Evolutionary conservation across 2,888 invertebrate species (phyloP), one percentile per base, ranked within the genome.

Genomic region (Spodoptera picta): DNA sequence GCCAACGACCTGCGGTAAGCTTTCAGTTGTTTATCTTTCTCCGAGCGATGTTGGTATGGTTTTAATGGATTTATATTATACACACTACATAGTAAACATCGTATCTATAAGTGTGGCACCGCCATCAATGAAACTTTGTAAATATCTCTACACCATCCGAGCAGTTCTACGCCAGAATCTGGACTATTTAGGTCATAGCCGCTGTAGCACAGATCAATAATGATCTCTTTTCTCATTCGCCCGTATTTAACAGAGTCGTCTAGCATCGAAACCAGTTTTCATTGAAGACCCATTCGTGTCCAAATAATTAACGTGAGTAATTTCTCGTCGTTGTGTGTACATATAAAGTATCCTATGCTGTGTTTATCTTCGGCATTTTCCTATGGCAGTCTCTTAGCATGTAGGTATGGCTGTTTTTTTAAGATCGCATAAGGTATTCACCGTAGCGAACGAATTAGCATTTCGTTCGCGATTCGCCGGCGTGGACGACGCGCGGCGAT

Each of bases 361-460:
- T 82, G 83, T 84, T 81, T 84, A 85, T 85, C 83, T 87, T 84
- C 73, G 85, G 83, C 77, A 86, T 86, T 90, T 88, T 88, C 82
- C 82, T 83, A 86, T 77, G 79, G 76, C 77, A 65, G 78, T 75
- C 74, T 75, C 73, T 48, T 69, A 69, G 75, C 72, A 82, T 79
- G 75, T 84, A 81, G 80, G 83, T 82, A 85, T 83, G 81, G 83
- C 75, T 83, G 83, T 83, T 86, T 89, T 36, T 90, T 87, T 82
- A 84, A 85, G 82, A 85, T 83, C 89, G 73, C 86, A 91, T 92
- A 91, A 87, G 86, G 88, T 92, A 93, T 92, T 93, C 93, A 90
- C 84, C 82, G 87, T 87, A 87, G 89, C 87, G 76, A 84, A 84
- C 86, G 86, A 89, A 93, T 92, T 93, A 92, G 89, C 93, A 93